A percentile compares a stretch with the other conserved stretches of the same genome.
Conservation (phyloP, 1,140 invertebrate genomes). For the Ceratosolen solmsi region DNA sequence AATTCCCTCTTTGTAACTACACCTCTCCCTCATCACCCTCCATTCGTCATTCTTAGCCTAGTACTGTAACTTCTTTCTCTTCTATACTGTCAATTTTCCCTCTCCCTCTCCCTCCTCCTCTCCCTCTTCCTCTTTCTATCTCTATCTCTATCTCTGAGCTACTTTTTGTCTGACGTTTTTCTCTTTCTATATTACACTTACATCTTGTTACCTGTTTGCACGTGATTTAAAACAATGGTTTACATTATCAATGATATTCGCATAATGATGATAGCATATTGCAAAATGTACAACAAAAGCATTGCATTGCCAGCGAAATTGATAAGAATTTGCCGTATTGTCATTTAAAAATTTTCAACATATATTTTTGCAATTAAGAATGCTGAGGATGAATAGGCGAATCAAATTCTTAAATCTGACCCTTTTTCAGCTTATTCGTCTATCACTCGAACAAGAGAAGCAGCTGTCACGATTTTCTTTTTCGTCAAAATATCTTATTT, state of each 20-base stretch:
- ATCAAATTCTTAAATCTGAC: too few relatives aligned
- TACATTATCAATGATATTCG: not conserved
- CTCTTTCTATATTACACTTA: not conserved
- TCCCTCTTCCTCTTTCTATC: too few relatives aligned
- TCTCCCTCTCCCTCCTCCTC: not conserved
- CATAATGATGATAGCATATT: not conserved
- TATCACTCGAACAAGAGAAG: too few relatives aligned
- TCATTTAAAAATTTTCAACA: not conserved
- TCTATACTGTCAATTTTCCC: not conserved
- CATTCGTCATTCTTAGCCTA: too few relatives aligned
- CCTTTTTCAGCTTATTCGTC: too few relatives aligned
- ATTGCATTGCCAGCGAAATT: not conserved
- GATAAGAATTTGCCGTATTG: not conserved
- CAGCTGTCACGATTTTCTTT: too few relatives aligned
- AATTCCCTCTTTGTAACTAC: too few relatives aligned
- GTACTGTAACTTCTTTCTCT: too few relatives aligned
- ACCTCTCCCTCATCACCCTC: too few relatives aligned
- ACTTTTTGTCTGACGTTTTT: not conserved
- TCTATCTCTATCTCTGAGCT: not conserved
- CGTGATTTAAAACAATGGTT: not conserved
- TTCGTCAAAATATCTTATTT: too few relatives aligned
- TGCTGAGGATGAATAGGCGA: not conserved
- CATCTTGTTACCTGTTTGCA: too few relatives aligned
- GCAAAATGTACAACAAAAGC: not conserved
- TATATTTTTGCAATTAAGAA: not conserved